phyloP scores from a whole-genome alignment of 2,888 invertebrate genomes.

The Ennomos fuscantarius region DNA sequence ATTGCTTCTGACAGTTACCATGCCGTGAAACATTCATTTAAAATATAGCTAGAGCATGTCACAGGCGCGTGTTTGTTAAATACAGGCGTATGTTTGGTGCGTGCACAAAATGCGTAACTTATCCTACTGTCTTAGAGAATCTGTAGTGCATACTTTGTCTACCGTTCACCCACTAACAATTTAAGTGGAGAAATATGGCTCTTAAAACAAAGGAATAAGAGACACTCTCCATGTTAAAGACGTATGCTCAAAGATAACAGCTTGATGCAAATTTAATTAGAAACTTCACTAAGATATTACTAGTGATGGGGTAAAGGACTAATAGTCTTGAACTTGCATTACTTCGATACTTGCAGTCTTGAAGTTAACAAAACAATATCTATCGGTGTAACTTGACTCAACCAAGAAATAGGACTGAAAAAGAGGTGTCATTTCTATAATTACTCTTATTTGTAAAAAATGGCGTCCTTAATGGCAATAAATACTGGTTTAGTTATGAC shows the following conservation, averaged over 20 bases:
- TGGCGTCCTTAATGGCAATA: too few species aligned
- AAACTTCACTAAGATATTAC: slow-evolving; percentile 44
- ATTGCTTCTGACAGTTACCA: too few species aligned
- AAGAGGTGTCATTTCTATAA: too few species aligned
- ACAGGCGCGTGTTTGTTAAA: too few species aligned
- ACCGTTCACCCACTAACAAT: slow-evolving; percentile 9
- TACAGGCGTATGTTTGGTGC: too few species aligned
- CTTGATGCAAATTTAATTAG: slow-evolving; percentile 56
- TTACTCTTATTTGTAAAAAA: too few species aligned
- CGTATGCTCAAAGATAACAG: slow-evolving; percentile 45
- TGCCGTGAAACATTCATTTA: too few species aligned
- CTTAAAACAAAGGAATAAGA: slow-evolving; percentile 36
- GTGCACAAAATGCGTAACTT: background rate
- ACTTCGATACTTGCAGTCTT: slow-evolving; percentile 1
- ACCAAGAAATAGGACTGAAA: too few species aligned
- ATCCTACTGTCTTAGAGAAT: background rate
- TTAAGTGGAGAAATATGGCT: slow-evolving; percentile 16
- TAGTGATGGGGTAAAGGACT: slow-evolving; percentile 27
- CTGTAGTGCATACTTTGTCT: background rate
- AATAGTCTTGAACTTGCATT: background rate
- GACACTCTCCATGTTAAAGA: slow-evolving; percentile 28
- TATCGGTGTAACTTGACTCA: too few species aligned
- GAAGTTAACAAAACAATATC: background rate
- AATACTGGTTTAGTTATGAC: too few species aligned
- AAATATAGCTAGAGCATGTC: too few species aligned